Evolutionary conservation across 2,888 invertebrate species (phyloP), one percentile per base, ranked within the genome.

Genomic region (Dicranocentrus wangi): DNA sequence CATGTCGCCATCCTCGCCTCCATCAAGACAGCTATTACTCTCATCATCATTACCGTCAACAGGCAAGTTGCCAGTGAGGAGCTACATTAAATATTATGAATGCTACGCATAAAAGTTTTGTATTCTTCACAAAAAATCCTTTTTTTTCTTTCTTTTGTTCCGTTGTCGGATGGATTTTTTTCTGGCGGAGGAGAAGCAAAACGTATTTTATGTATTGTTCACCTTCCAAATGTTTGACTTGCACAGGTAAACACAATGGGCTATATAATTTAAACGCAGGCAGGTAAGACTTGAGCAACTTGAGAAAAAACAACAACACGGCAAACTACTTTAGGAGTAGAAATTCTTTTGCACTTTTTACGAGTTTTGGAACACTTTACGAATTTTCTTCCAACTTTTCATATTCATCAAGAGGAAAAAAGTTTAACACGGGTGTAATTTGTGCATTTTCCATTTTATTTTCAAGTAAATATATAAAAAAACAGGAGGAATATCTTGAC

Each of bases 351-450:
- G 47, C 32, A 17, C 32, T 28, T 79, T 78, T 79, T 79, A 79
- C 47, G 79, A 72, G 79, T 72, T 66, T 72, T 66, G 72, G 72
- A 79, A 79, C 79, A 79, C 79, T 71, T 79, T 58, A 79, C 65
- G 53, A 58, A 58, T 72, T n/a, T 79, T 72, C 60, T 65, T 60
- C 60, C 21, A 55, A 63, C 21, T 73, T 63, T 63, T 63, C 65
- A 75, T 75, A 75, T 55, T 66, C 75, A 75, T 75, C 32, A 73
- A 63, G 43, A 23, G 53, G 19, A 63, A 63, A 19, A 19, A 63
- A 63, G 2, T 17, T 63, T 19, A 51, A 51, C 51, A 51, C 13
- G 53, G 53, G 53, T 32, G 28, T 23, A 53, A 47, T 73, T 73
- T 51, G 51, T 71, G 47, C 17, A 5, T 65, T 39, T 27, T 72